Conservation (phyloP, 92 coral and sea anemone genomes). For the Umimayanthus chanpuru region DNA sequence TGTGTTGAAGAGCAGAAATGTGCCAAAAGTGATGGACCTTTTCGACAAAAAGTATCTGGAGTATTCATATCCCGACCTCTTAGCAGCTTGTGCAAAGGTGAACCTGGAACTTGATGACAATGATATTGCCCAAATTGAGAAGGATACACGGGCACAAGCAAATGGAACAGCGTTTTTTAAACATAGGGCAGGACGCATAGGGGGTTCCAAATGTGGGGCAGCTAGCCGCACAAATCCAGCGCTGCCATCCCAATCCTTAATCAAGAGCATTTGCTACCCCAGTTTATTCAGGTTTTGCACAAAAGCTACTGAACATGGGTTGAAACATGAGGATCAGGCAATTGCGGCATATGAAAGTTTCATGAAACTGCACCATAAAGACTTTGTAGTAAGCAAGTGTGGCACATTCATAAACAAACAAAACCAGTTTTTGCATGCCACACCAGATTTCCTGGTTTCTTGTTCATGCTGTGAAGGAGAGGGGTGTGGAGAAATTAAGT, state of each 20-base stretch:
- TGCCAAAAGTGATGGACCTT: slow-evolving; percentile 9
- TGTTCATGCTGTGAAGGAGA: slow-evolving; percentile 50
- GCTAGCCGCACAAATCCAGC: slow-evolving; percentile 34
- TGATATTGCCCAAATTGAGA: slow-evolving; percentile 4
- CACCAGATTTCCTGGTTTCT: slow-evolving; percentile 35
- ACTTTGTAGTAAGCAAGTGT: slow-evolving; percentile 44
- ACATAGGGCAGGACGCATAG: slow-evolving; percentile 35
- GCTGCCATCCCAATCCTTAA: slow-evolving; percentile 30
- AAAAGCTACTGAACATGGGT: not conserved
- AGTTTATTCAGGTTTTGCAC: slow-evolving; percentile 3
- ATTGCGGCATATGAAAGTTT: slow-evolving; percentile 26
- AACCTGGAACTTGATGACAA: not conserved
- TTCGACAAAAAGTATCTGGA: slow-evolving; percentile 20
- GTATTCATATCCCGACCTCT: slow-evolving; percentile 1
- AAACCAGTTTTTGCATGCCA: slow-evolving; percentile 44
- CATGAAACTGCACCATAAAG: slow-evolving; percentile 35
- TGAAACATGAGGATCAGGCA: slow-evolving; percentile 31
- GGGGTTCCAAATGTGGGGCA: slow-evolving; percentile 18
- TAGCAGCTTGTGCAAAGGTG: slow-evolving; percentile 18
- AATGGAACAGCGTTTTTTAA: slow-evolving; percentile 16
- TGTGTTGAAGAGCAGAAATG: slow-evolving; percentile 30
- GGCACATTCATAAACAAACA: slow-evolving; percentile 44
- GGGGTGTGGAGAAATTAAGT: slow-evolving; percentile 49
- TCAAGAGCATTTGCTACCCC: slow-evolving; percentile 26
- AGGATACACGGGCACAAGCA: slow-evolving; percentile 17